Evolutionary conservation across 2,797 vertebrate species (phyloP), one percentile per base, ranked within the genome.

Genomic region (Tapera naevia): DNA sequence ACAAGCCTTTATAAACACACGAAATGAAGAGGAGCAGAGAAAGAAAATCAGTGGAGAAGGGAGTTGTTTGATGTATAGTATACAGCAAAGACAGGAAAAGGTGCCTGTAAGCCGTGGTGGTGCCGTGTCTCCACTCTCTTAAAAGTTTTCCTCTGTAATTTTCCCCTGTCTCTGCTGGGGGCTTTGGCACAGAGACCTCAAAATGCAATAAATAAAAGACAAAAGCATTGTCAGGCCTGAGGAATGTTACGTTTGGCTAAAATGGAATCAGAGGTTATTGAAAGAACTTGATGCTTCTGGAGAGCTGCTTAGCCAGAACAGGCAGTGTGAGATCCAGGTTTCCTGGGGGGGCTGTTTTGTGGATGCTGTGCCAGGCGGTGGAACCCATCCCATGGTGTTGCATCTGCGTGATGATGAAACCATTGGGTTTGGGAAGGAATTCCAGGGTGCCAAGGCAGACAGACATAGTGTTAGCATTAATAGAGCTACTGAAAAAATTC

Each of bases 1-100:
- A 3, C 0, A 0, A 12, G 7, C 50, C 39, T 58, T 57, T 13
- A 33, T 50, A 58, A 30, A 32, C 3, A 10, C 57, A 50, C 3
- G 25, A 41, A 18, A 72, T 83, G 25, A 25, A 58, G 37, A 72
- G 65, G 1, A 35, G 25, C 24, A 30, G 10, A 28, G 51, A 28
- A 32, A 3, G 70, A 30, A 39, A 43, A 21, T 5, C 23, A 16
- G 33, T 0, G 0, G 6, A 3, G 37, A 19, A 8, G 41, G 0
- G 7, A 54, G 37, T 4, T 25, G 15, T 22, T 8, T 39, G 18
- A 12, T 1, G 0, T 4, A 3, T 0, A n/a, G 39, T 10, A 1
- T 2, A 17, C n/a, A 66, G 75, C 13, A 17, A 23, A 17, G 56
- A 8, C 2, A 8, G 54, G 33, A 50, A 51, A 13, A 30, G 72